Base-by-base conservation (phyloP, 2,888 invertebrate species). In the Agrochola lota region DNA sequence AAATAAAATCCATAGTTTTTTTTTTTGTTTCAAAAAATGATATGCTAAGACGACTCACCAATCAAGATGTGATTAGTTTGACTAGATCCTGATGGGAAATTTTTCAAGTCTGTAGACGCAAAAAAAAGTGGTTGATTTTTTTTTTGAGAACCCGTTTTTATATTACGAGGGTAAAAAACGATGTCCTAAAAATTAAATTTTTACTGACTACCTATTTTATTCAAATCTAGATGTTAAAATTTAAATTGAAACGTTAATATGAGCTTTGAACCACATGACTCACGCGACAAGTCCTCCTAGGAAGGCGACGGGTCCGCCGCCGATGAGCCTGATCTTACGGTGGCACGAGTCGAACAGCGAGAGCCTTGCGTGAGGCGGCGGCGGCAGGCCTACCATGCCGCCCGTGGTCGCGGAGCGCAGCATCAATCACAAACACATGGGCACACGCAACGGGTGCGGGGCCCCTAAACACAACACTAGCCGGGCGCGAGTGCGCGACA, bases 271-370 rank as follows among this genome's bases (percentile, higher is more conserved):
- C 15, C 30, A 52, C 60, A 75, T 35, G 52, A 95, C 98, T 98
- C 97, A 98, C 98, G 98, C 97, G 93, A 98, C 98, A 91, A 98
- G 97, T 91, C 98, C 98, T 91, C 97, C 97, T 86, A 97, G 95
- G 93, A 97, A 97, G 87, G 97, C 97, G 85, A 97, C 97, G 64
- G 97, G 97, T 77, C 97, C 97, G 82, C 97, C 97, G 89, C 98
- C 97, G 93, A 98, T 97, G 91, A 98, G 97, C 88, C 98, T 97
- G 92, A 98, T 98, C 96, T 98, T 98, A 93, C 97, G 97, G 95
- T 98, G 98, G 94, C 98, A 98, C 90, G 98, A 97, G 95, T 98
- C 98, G 94, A 98, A 97, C 68, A 98, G 97, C 85, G 98, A 98
- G 85, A 97, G 97, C 85, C 97, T 96, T 87, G 97, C 96, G 91